Evolutionary conservation across 2,797 vertebrate genomes (phyloP).

Genomic region (Perodicticus potto): DNA sequence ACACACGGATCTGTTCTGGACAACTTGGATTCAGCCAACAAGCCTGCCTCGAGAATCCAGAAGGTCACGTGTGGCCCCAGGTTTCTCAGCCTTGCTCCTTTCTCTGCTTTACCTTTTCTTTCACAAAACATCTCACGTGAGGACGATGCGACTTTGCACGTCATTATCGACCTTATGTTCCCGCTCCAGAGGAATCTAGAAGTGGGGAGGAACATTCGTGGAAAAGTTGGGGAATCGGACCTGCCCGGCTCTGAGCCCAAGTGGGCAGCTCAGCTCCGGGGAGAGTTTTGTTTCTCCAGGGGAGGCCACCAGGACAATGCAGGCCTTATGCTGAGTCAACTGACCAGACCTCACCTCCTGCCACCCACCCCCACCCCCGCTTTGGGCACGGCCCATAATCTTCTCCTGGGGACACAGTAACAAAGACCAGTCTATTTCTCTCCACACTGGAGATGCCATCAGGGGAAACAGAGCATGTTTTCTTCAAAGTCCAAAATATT

Average conservation of each 20-base stretch:
- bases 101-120: background rate
- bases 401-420: slow-evolving; percentile 56
- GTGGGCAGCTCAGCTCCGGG: slow-evolving; percentile 2
- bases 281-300: slow-evolving; percentile 63
- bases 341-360: slow-evolving; percentile 60
- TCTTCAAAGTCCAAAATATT: slow-evolving; percentile 74
- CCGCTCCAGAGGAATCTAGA: background rate
- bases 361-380: background rate
- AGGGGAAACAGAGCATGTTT: slow-evolving; percentile 72
- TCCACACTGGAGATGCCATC: slow-evolving; percentile 67
- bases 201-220: background rate
- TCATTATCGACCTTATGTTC: background rate
- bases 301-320: slow-evolving; percentile 49
- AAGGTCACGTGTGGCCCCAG: background rate
- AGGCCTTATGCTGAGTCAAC: slow-evolving; percentile 61
- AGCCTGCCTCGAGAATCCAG: background rate
- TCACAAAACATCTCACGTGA: background rate
- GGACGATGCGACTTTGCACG: background rate
- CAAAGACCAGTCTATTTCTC: slow-evolving; percentile 80
- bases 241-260: background rate
- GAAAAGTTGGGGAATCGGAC: background rate
- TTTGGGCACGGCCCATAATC: slow-evolving; percentile 58
- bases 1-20: background rate
- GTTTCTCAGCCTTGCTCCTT: background rate
- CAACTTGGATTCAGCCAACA: background rate